Evolutionary conservation across 2,797 vertebrate species (phyloP).

Genomic region (Philypnodon macrostomus): DNA sequence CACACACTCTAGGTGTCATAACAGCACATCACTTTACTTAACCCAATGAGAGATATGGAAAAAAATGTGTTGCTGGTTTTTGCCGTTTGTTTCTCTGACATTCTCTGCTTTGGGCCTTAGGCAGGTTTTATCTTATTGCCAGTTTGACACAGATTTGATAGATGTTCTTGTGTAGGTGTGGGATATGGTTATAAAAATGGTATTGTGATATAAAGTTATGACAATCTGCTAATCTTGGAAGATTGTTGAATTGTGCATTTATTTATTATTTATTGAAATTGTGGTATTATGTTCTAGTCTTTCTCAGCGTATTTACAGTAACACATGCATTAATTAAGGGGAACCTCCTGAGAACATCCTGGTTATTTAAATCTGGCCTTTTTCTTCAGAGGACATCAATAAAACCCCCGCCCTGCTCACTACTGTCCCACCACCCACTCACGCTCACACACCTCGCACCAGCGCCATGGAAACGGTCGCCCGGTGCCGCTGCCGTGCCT

Average conservation of each 20-base stretch:
- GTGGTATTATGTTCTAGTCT: neutral
- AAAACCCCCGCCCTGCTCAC: conserved; percentile 42
- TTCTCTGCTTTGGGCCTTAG: neutral
- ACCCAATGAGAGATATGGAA: conserved; percentile 13
- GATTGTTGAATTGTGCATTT: no score
- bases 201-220: no score
- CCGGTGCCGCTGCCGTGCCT: conserved; percentile 45
- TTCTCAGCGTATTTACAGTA: neutral
- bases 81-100: neutral
- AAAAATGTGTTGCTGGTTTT: neutral
- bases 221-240: no score
- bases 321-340: conserved; percentile 74
- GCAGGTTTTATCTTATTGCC: no score
- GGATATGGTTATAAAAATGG: no score
- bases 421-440: conserved; percentile 42
- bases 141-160: no score
- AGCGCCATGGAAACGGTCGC: conserved; percentile 67
- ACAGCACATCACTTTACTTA: conserved; percentile 19
- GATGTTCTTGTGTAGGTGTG: no score
- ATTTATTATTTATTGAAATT: neutral
- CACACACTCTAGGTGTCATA: conserved; percentile 36
- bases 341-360: conserved; percentile 68
- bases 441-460: conserved; percentile 32
- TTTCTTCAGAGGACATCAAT: conserved; percentile 66
- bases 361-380: conserved; percentile 53